phyloP scores from a whole-genome alignment of 2,797 vertebrate genomes.

The Lophotriccus pileatus region DNA sequence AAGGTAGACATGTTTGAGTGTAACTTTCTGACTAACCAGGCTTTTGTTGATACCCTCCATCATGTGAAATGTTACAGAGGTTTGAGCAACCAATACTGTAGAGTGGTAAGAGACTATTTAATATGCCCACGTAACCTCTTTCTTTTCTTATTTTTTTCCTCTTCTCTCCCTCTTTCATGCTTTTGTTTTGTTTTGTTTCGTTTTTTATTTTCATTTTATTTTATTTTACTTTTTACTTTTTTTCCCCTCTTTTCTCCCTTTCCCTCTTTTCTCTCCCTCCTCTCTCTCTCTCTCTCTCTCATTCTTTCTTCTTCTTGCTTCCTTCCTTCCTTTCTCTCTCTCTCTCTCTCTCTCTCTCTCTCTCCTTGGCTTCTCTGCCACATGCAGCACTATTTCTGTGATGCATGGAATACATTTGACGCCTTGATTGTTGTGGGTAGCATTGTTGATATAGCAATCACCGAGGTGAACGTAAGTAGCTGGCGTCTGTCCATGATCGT shows the following conservation, averaged over 20 bases:
- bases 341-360: slow-evolving; percentile 63
- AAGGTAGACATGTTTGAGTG: slow-evolving; percentile 64
- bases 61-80: slow-evolving; percentile 74
- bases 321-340: slow-evolving; percentile 72
- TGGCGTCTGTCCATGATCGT: slow-evolving; percentile 85
- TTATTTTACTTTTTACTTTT: slow-evolving; percentile 72
- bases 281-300: slow-evolving; percentile 44
- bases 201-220: slow-evolving; percentile 57
- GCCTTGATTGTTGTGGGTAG: slow-evolving; percentile 99
- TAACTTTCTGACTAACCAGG: slow-evolving; percentile 79
- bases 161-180: slow-evolving; percentile 81
- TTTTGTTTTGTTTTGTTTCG: slow-evolving; percentile 70
- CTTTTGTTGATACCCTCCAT: slow-evolving; percentile 76
- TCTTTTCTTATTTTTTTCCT: slow-evolving; percentile 85
- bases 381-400: slow-evolving; percentile 99
- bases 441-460: slow-evolving; percentile 99
- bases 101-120: slow-evolving; percentile 79
- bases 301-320: slow-evolving; percentile 70
- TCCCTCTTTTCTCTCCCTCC: not conserved
- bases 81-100: slow-evolving; percentile 76
- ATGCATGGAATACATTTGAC: slow-evolving; percentile 99
- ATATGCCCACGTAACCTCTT: slow-evolving; percentile 82
- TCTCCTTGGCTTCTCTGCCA: slow-evolving; percentile 80
- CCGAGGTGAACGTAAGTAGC: slow-evolving; percentile 99
- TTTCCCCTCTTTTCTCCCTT: slow-evolving; percentile 49